A percentile compares a stretch with the other conserved stretches of the same genome.
Evolutionary conservation across 2,888 invertebrate genomes (phyloP).

Genomic region (Pterostichus niger): DNA sequence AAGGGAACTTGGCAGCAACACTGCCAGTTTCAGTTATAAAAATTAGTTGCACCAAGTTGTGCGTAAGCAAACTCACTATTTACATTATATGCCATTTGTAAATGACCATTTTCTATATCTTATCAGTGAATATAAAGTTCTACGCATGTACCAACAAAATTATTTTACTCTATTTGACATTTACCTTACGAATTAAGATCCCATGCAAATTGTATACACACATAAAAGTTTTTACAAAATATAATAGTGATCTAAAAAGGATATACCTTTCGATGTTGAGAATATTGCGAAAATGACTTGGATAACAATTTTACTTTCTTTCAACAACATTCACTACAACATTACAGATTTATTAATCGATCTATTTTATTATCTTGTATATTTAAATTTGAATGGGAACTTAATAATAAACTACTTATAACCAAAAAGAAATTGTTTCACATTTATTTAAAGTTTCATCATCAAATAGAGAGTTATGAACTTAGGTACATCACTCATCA

Average conservation of each 20-base stretch:
- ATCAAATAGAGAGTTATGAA: constrained; percentile 44
- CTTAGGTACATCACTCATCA: background rate
- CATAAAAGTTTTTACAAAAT: constrained; percentile 34
- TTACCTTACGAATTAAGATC: constrained; percentile 34
- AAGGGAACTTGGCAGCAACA: constrained; percentile 32
- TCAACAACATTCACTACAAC: constrained; percentile 21
- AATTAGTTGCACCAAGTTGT: constrained; percentile 54
- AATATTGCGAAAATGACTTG: constrained; percentile 23
- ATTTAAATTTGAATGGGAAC: constrained; percentile 41
- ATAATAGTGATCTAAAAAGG: constrained; percentile 42
- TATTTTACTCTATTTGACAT: constrained; percentile 35
- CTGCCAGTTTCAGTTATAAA: constrained; percentile 52
- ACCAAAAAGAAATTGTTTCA: constrained; percentile 4
- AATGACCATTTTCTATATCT: constrained; percentile 9
- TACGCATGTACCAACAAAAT: constrained; percentile 60
- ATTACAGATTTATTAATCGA: background rate
- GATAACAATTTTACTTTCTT: constrained; percentile 10
- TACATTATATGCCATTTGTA: constrained; percentile 27
- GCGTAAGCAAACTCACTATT: constrained; percentile 52
- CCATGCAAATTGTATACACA: constrained; percentile 45
- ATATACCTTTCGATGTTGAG: constrained; percentile 44
- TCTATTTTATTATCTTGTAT: constrained; percentile 8
- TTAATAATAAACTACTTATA: constrained; percentile 38
- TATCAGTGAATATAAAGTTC: constrained; percentile 35
- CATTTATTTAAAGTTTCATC: constrained; percentile 17